Conservation (phyloP, 2,797 vertebrate genomes). For the Tachyglossus aculeatus region DNA sequence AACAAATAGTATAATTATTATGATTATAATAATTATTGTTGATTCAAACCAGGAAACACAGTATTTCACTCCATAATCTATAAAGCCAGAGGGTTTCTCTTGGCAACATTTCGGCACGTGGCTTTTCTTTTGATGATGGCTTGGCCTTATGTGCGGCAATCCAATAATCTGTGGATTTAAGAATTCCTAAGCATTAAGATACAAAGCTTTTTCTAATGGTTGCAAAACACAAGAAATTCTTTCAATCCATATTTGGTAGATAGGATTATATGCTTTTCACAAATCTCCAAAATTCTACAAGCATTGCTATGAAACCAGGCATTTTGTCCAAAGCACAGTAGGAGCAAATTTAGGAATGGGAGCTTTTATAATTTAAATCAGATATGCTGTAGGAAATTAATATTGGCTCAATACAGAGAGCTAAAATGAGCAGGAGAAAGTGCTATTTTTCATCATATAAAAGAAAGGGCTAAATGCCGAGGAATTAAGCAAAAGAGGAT, state of each 20-base stretch:
- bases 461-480: background rate
- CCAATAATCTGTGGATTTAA: slow-evolving; percentile 25
- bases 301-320: background rate
- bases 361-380: background rate
- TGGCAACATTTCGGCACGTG: background rate
- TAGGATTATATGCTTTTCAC: slow-evolving; percentile 6
- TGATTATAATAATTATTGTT: no score
- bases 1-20: no score
- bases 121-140: background rate
- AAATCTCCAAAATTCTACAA: slow-evolving; percentile 3
- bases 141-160: background rate
- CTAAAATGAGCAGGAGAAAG: background rate
- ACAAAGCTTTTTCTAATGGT: background rate
- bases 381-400: background rate
- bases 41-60: no score
- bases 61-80: background rate
- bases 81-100: background rate
- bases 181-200: slow-evolving; percentile 14
- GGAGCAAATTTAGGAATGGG: background rate
- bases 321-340: background rate
- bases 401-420: background rate
- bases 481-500: background rate
- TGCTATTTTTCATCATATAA: background rate
- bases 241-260: background rate
- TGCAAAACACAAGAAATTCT: slow-evolving; percentile 7